A percentile compares a stretch with the other conserved stretches of the same genome.
Conservation (phyloP, 2,113 vertebrate genomes). For the Cryptotis parvus region DNA sequence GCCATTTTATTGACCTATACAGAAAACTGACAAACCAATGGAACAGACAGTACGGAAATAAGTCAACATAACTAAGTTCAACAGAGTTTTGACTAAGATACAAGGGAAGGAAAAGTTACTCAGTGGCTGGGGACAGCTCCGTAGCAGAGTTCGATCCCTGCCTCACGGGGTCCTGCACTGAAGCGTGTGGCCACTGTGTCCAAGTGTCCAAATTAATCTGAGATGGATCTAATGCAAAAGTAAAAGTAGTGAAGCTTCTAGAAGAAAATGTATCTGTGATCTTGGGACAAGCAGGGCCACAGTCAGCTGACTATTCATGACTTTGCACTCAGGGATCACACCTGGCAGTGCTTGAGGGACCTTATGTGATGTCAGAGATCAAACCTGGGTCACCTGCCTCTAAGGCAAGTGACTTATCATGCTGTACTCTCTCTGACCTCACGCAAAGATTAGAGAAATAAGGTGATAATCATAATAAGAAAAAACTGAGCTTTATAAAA, state of each 20-base stretch:
- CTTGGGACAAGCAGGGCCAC: background rate
- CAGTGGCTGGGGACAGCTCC: too few relatives aligned
- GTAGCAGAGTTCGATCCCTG: too few relatives aligned
- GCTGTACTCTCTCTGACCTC: too few relatives aligned
- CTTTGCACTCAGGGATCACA: too few relatives aligned
- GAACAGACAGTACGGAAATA: background rate
- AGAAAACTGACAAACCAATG: background rate
- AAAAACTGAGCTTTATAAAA: background rate
- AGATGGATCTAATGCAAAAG: background rate
- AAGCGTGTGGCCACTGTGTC: too few relatives aligned
- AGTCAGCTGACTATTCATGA: too few relatives aligned
- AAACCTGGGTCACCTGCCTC: too few relatives aligned
- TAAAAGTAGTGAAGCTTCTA: background rate
- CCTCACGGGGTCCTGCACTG: too few relatives aligned
- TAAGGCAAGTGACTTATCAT: too few relatives aligned
- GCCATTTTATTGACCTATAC: background rate
- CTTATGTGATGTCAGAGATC: too few relatives aligned
- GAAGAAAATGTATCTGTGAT: conserved; percentile 14
- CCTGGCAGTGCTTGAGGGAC: too few relatives aligned
- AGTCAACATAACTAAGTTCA: too few relatives aligned
- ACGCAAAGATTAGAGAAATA: background rate
- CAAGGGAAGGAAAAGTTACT: background rate
- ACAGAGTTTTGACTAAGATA: background rate
- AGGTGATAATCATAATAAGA: background rate
- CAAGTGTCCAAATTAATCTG: background rate